Evolutionary conservation across 2,797 vertebrate genomes (phyloP).

Genomic region (Nasua narica): DNA sequence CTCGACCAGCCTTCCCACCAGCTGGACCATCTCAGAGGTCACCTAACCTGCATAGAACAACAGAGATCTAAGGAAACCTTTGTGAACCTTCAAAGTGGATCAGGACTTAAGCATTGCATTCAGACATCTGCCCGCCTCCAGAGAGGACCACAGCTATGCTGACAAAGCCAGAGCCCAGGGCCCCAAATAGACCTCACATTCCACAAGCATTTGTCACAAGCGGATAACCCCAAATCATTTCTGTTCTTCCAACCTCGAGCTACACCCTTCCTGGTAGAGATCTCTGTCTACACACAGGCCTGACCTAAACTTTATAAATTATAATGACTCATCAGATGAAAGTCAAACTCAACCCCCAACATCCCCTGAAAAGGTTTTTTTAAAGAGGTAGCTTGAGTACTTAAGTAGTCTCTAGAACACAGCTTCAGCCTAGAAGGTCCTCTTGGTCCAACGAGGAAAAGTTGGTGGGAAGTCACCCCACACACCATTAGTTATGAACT

Average conservation of each 20-base stretch:
- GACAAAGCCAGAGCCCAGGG: not conserved
- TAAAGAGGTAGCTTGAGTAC: not conserved
- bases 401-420: not conserved
- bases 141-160: not conserved
- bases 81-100: not conserved
- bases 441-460: not conserved
- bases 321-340: not conserved
- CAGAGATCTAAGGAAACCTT: not conserved
- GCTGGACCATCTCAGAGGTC: not conserved
- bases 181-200: not conserved
- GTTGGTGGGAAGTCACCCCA: not conserved
- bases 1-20: not conserved
- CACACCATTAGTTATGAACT: not conserved
- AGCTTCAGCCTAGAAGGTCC: not conserved
- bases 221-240: not conserved
- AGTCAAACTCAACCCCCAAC: not conserved
- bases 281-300: not conserved
- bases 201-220: conserved; percentile 15
- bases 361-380: not conserved
- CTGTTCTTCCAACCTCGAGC: not conserved
- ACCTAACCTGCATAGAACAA: not conserved
- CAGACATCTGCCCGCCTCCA: not conserved
- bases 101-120: not conserved
- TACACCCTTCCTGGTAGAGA: fast-evolving
- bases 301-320: not conserved